Evolutionary conservation across 1,140 invertebrate species (phyloP).

Genomic region (Branchinecta lindahli): DNA sequence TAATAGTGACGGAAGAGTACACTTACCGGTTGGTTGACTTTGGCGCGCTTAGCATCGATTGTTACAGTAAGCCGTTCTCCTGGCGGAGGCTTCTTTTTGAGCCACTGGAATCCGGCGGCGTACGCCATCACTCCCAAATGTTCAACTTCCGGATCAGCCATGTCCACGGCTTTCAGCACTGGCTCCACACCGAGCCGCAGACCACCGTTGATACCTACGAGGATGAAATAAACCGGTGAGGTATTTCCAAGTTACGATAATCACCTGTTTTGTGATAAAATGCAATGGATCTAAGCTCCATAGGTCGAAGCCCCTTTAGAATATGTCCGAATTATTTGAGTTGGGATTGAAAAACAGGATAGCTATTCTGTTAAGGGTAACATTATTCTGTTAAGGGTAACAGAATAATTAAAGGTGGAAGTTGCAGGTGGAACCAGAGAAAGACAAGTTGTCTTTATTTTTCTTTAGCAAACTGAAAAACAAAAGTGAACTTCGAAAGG

Average conservation of each 20-base stretch:
- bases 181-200: conserved; percentile 63
- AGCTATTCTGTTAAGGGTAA: too few relatives aligned
- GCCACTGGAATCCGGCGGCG: conserved; percentile 71
- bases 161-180: conserved; percentile 74
- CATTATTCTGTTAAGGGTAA: too few relatives aligned
- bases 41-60: conserved; percentile 53
- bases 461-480: too few relatives aligned
- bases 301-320: background rate
- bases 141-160: conserved; percentile 83
- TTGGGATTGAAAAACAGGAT: too few relatives aligned
- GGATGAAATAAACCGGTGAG: too few relatives aligned
- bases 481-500: too few relatives aligned
- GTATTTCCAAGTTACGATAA: too few relatives aligned
- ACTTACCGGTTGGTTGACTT: conserved; percentile 64
- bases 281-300: background rate
- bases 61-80: conserved; percentile 56
- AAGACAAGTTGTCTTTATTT: too few relatives aligned
- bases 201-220: conserved; percentile 42
- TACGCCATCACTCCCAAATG: conserved; percentile 93
- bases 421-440: too few relatives aligned
- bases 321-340: too few relatives aligned
- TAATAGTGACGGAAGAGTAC: too few relatives aligned
- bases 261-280: background rate
- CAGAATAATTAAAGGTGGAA: too few relatives aligned
- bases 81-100: conserved; percentile 59